Base-by-base conservation (phyloP, 2,888 invertebrate genomes). In the Brachyptera risi region DNA sequence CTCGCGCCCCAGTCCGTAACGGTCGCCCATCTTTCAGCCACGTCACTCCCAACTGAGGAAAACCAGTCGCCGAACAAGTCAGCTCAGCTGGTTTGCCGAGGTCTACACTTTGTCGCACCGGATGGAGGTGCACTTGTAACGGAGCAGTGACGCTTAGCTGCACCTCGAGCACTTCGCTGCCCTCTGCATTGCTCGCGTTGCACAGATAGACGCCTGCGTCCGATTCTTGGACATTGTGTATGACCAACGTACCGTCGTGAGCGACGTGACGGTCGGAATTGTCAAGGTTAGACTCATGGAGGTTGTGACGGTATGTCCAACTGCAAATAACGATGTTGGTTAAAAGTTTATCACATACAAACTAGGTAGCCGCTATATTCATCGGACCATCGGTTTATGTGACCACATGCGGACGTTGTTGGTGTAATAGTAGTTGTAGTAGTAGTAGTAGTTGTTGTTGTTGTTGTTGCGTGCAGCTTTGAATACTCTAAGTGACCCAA, bases 161-260 rank as follows among this genome's bases (percentile, higher is more conserved):
- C 40, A 80, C 75, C 72, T 81, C 80, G 59, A 81, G 71, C 15
- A 77, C 77, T 69, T 81, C 81, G 66, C 77, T 79, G 31, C 81
- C 81, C 66, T 79, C 79, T 3, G 76, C 74, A 67, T 81, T 82
- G 59, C 78, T 79, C 21, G 79, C 79, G 17, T 79, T 79, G 70
- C 81, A 82, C 67, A 75, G 75, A 69, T 80, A 81, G 9, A 76
- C 73, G 1, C 81, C 81, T 50, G 74, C 77, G 67, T 81, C 80
- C 15, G 70, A 69, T 67, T 76, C 77, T 62, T 77, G 76, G 24
- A 80, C 78, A 1, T 76, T 75, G 57, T 77, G 75, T 68, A 82
- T 76, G 65, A 79, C 77, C 61, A 81, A 71, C 17, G 79, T 79
- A 54, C 80, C 80, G 65, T 80, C 79, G 59, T 77, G 76, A 40